A percentile compares a stretch with the other conserved stretches of the same genome.
Evolutionary conservation across 2,797 vertebrate species (phyloP).

Genomic region (Gymnothorax reevesii): DNA sequence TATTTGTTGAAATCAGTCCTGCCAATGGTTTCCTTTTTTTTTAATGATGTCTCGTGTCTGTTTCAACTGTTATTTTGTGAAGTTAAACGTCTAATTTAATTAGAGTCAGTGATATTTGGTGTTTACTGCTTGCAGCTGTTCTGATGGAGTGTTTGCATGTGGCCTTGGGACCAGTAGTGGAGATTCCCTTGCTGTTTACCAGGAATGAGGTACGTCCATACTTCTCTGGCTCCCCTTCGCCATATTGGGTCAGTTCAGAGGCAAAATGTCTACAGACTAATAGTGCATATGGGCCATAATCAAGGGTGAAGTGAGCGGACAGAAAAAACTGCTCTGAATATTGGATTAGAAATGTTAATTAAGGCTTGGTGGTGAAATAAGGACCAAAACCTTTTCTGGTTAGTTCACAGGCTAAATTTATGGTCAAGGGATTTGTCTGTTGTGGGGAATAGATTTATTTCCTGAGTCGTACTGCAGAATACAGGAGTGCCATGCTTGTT

Average conservation of each 20-base stretch:
- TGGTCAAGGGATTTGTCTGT: no score
- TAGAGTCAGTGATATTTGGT: not conserved
- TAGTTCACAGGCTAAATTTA: no score
- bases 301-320: no score
- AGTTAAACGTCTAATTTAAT: not conserved
- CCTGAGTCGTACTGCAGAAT: no score
- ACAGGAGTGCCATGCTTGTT: no score
- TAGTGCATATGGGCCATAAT: no score
- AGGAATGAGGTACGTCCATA: slow-evolving; percentile 82
- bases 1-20: not conserved
- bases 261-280: no score
- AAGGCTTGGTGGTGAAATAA: no score
- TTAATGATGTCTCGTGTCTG: not conserved
- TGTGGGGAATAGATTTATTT: no score
- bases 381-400: no score
- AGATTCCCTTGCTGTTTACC: slow-evolving; percentile 84
- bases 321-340: no score
- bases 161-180: slow-evolving; percentile 77
- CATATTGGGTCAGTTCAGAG: not conserved
- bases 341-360: no score
- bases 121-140: slow-evolving; percentile 66
- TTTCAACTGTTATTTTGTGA: not conserved
- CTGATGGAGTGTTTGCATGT: slow-evolving; percentile 83
- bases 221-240: not conserved
- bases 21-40: not conserved